Evolutionary conservation across 2,888 invertebrate species (phyloP).

Genomic region (Himalopsyche anomala): DNA sequence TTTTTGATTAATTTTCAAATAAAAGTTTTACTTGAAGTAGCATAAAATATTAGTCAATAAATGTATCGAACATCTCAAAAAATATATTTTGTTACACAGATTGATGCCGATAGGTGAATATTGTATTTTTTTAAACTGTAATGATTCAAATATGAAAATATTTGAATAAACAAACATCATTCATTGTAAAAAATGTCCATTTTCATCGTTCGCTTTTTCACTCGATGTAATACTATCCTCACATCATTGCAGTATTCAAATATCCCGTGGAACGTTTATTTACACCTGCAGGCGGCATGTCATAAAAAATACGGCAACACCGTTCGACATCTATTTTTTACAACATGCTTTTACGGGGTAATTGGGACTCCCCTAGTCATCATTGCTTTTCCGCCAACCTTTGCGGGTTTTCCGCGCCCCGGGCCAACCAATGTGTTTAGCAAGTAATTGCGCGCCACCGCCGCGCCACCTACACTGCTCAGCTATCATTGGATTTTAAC

Average conservation of each 20-base stretch:
- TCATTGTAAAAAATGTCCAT: background rate
- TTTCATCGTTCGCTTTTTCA: background rate
- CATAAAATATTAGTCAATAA: too few species aligned
- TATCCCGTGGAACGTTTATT: background rate
- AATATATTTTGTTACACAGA: too few species aligned
- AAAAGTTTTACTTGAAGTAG: too few species aligned
- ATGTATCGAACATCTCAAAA: too few species aligned
- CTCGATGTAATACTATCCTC: background rate
- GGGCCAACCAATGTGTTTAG: slow-evolving; percentile 65
- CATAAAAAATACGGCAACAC: slow-evolving; percentile 40
- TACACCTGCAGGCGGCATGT: slow-evolving; percentile 38
- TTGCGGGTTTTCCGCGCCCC: slow-evolving; percentile 48
- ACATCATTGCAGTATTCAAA: slow-evolving; percentile 21
- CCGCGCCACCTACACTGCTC: slow-evolving; percentile 45
- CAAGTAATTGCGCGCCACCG: slow-evolving; percentile 62
- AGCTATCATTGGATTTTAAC: slow-evolving; percentile 63
- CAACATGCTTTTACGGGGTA: slow-evolving; percentile 43
- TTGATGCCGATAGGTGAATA: too few species aligned
- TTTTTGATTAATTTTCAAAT: too few species aligned
- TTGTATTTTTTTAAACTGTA: too few species aligned
- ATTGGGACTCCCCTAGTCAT: slow-evolving; percentile 22
- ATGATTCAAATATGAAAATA: too few species aligned
- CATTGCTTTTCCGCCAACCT: slow-evolving; percentile 47
- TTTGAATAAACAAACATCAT: background rate
- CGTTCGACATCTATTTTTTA: slow-evolving; percentile 43